Base-by-base conservation (phyloP, 2,797 vertebrate species). In the Staurois parvus region DNA sequence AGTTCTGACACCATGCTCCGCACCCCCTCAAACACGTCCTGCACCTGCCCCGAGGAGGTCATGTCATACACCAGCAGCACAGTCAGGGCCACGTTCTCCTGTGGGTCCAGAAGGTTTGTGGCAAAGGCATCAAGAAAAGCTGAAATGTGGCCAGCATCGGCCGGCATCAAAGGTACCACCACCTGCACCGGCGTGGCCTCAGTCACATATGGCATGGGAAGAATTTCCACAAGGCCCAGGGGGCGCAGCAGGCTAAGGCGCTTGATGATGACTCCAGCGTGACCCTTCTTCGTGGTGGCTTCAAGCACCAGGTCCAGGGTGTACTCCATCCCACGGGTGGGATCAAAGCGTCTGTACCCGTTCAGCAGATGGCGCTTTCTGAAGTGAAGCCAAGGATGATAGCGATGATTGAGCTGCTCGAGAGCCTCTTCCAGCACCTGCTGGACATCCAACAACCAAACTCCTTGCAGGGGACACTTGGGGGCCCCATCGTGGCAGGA, bases 121-220 rank as follows among this genome's bases (percentile, higher is more conserved):
- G 97, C 97, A 26, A 98, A 99, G 91, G 94, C 95, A 91, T 99
- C 97, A 2, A 99, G 94, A 91, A 99, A 99, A 42, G 95, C 95
- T 0, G 95, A 93, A 9, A 96, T 95, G 17, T 89, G 96, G 90
- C 96, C 96, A 88, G 91, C 95, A 84, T 96, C 97, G 84, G 90
- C 95, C 28, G 96, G 93, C 0, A 96, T 95, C 81, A 99, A 93
- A 0, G 98, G 98, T 30, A 99, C 94, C 89, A 99, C 97, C 30
- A 99, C 92, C 90, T 99, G 98, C 87, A 99, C 98, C 0, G 96
- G 95, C 0, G 97, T 98, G 1, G 97, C 98, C 92, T 99, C 98
- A 0, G 98, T 99, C 87, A 99, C 98, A 0, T 99, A 99, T 0
- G 98, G 98, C 98, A 99, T 99, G 1, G 98, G 98, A 84, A 99